These are phyloP conservation scores for Heteractis magnifica DNA, from an alignment of 92 coral and sea anemone genomes.

Conservation along the genomic window DNA sequence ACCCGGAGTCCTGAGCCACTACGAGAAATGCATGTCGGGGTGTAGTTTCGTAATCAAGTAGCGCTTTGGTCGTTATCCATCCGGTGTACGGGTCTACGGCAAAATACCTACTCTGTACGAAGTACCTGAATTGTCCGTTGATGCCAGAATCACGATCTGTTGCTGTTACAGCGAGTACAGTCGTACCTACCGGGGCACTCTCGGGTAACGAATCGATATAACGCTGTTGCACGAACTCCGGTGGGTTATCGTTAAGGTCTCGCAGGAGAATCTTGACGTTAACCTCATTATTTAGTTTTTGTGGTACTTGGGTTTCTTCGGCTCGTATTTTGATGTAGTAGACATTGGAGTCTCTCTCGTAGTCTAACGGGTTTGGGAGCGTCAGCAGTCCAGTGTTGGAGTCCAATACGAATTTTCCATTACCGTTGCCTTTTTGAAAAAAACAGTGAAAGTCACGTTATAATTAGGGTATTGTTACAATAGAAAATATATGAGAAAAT, in stretches of 20 bases:
- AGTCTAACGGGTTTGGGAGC: slow-evolving; percentile 74
- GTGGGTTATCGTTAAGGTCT: slow-evolving; percentile 87
- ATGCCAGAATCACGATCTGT: slow-evolving; percentile 89
- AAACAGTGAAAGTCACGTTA: neutral
- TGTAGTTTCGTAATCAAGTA: slow-evolving; percentile 74
- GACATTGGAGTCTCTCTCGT: slow-evolving; percentile 72
- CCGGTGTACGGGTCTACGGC: slow-evolving; percentile 86
- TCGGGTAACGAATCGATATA: slow-evolving; percentile 85
- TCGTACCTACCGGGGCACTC: slow-evolving; percentile 92
- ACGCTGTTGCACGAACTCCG: slow-evolving; percentile 74
- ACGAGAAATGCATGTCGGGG: slow-evolving; percentile 67
- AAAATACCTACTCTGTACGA: slow-evolving; percentile 59
- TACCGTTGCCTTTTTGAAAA: slow-evolving; percentile 48
- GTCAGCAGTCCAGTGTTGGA: slow-evolving; percentile 77
- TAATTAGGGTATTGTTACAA: neutral
- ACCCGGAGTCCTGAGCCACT: slow-evolving; percentile 86
- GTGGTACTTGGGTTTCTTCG: slow-evolving; percentile 53
- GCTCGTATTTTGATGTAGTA: slow-evolving; percentile 62
- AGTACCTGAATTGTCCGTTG: slow-evolving; percentile 76
- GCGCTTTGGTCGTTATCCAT: slow-evolving; percentile 61
- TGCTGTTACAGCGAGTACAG: slow-evolving; percentile 83
- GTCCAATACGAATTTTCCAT: slow-evolving; percentile 63
- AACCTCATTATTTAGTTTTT: slow-evolving; percentile 53
- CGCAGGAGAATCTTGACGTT: slow-evolving; percentile 67
- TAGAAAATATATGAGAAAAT: neutral